Percentiles rank a stretch among this genome's conserved stretches.
Conservation (phyloP, 2,797 vertebrate species). For the Diceros bicornis region DNA sequence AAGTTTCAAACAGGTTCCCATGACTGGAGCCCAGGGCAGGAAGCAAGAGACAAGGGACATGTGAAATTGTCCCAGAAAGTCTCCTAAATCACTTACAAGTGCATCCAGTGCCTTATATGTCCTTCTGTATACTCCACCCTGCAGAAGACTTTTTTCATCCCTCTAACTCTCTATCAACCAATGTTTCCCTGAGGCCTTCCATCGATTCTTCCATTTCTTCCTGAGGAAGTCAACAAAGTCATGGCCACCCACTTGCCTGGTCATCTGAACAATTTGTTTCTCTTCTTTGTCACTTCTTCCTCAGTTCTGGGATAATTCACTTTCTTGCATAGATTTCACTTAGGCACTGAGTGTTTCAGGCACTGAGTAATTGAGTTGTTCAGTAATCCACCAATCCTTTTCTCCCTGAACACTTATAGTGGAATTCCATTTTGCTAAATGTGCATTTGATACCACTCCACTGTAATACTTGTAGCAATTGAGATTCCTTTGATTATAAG, state of each 20-base stretch:
- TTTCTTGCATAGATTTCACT: not conserved
- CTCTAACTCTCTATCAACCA: not conserved
- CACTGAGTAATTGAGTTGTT: not conserved
- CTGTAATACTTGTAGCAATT: accelerated
- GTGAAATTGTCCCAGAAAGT: not conserved
- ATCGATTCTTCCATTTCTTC: not conserved
- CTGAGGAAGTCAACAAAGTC: not conserved
- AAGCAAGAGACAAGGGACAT: not conserved
- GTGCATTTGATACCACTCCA: not conserved
- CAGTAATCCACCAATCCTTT: no score
- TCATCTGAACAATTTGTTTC: no score
- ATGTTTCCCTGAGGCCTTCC: not conserved
- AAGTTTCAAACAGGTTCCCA: not conserved
- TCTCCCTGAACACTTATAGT: no score
- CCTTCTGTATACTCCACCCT: not conserved
- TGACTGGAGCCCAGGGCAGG: no score
- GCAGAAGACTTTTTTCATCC: not conserved
- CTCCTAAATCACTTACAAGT: not conserved
- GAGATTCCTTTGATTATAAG: not conserved
- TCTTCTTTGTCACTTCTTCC: not conserved
- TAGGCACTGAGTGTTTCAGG: not conserved
- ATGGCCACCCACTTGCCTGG: not conserved
- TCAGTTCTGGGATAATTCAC: not conserved
- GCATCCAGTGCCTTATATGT: no score
- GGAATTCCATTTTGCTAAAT: no score